Base-by-base conservation (phyloP, 2,888 invertebrate genomes). In the Blera fallax region DNA sequence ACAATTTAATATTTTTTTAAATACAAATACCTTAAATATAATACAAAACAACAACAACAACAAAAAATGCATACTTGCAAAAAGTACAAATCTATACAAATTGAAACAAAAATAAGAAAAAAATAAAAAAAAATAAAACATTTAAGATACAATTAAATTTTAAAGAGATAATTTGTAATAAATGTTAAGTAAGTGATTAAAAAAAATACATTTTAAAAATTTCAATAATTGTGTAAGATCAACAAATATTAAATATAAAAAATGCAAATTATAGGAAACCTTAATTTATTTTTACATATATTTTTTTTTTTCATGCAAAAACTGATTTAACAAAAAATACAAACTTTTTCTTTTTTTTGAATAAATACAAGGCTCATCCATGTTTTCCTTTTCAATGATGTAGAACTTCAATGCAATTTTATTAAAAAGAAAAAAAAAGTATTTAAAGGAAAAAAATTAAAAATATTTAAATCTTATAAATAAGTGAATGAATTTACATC, bases 51-150 rank as follows among this genome's bases (percentile, higher is more conserved):
- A 34, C 24, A 62, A 32, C 21, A 76, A 74, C 60, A 78, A 74
- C n/a, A n/a, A 80, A 77, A 43, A 69, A 67, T 87, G 77, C 81
- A 77, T 81, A 82, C 87, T 77, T 87, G 82, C 87, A 87, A 69
- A 69, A 87, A 87, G 87, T 87, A 87, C 87, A 87, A 87, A 87
- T 87, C 83, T 87, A 87, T 87, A 87, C 81, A 81, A 87, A 87
- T 85, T 85, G 69, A 85, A 73, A 76, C 48, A 78, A 83, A 84
- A 79, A 24, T 43, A 78, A 69, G 24, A 52, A 27, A 73, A 18
- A 65, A 54, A 58, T 43, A 29, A 52, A 54, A 37, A 62, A 70
- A 40, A 37, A 37, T 8, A 60, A 67, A 37, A 74, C 67, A 73
- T 48, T 79, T 74, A 78, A 83, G 45, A 78, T 82, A 83, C 72